phyloP scores from a whole-genome alignment of 1,140 invertebrate genomes.

The Trachymyrmex septentrionalis region DNA sequence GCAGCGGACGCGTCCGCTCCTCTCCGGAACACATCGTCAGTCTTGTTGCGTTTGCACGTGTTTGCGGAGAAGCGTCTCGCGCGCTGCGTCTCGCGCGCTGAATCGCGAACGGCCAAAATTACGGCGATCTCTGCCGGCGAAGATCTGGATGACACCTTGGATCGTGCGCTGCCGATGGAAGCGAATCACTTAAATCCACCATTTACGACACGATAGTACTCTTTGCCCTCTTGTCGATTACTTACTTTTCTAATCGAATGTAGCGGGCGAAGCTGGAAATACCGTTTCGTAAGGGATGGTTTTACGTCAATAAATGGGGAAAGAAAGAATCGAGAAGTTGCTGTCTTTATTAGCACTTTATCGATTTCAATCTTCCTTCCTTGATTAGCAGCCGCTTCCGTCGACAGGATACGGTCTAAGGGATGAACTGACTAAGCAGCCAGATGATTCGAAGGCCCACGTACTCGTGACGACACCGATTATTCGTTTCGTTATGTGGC shows the following conservation, averaged over 20 bases:
- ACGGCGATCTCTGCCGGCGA: conserved; percentile 41
- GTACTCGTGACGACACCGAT: conserved; percentile 73
- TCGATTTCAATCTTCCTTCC: conserved; percentile 24
- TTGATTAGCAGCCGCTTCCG: background rate
- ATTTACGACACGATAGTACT: background rate
- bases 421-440: conserved; percentile 57
- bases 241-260: background rate
- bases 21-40: conserved; percentile 73
- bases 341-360: background rate
- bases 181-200: background rate
- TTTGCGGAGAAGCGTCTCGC: conserved; percentile 31
- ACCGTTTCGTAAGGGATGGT: background rate
- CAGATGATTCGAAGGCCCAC: conserved; percentile 71
- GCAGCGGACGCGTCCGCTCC: conserved; percentile 51
- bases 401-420: conserved; percentile 15
- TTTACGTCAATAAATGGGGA: background rate
- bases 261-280: background rate
- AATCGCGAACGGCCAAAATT: conserved; percentile 25
- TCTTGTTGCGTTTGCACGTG: conserved; percentile 78
- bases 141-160: conserved; percentile 38
- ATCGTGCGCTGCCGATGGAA: background rate
- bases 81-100: conserved; percentile 17
- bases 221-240: background rate
- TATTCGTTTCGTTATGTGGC: conserved; percentile 64
- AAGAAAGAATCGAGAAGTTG: conserved; percentile 25